These are phyloP conservation scores for Ginglymostoma cirratum DNA, from an alignment of 2,113 vertebrate genomes.

Conservation along the genomic window DNA sequence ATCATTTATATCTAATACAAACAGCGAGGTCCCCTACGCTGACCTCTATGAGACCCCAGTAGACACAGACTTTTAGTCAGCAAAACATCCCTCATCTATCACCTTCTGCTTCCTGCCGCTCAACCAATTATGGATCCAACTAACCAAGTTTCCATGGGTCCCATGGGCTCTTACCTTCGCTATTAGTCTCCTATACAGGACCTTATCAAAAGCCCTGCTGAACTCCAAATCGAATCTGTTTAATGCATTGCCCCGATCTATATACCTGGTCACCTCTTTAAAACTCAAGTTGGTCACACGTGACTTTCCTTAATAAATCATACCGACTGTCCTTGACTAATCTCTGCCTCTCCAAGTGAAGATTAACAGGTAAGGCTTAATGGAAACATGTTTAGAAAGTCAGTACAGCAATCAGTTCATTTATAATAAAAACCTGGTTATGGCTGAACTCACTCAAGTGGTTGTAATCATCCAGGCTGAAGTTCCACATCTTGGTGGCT, in stretches of 20 bases:
- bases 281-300: background rate
- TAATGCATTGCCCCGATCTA: background rate
- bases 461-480: conserved; percentile 72
- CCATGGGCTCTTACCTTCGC: no score
- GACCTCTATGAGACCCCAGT: background rate
- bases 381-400: background rate
- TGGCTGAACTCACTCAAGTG: conserved; percentile 67
- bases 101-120: no score
- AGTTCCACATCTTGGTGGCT: conserved; percentile 79
- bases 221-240: background rate
- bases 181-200: no score
- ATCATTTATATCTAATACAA: no score
- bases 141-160: no score
- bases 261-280: no score
- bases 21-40: background rate
- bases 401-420: background rate
- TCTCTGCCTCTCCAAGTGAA: background rate
- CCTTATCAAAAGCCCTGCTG: background rate
- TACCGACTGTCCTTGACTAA: background rate
- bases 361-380: background rate
- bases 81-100: no score
- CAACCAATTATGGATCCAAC: no score
- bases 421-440: background rate
- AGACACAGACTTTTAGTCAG: background rate
- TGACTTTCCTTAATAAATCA: background rate